Base-by-base conservation (phyloP, 2,888 invertebrate species). In the Xylota segnis region DNA sequence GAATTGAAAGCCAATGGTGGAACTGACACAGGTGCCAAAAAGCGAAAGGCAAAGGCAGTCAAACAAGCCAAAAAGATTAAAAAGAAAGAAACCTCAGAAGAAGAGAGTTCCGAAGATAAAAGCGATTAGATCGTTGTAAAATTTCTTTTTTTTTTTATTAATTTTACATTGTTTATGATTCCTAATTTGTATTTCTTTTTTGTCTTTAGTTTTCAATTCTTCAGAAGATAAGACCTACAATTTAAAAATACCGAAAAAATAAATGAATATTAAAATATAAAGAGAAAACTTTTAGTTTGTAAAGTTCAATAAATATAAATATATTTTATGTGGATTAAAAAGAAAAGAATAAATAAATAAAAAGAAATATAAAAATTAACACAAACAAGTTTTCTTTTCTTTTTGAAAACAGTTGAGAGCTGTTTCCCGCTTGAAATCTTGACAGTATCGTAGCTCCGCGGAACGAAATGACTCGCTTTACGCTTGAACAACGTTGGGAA, bases 1-100 rank as follows among this genome's bases (percentile, higher is more conserved):
- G 97, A 96, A 70, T 96, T 99, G 94, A 96, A 96, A 91, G 96
- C 95, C 27, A 95, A 95, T 87, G 96, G 96, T 45, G 96, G 95
- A 82, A 94, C 94, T 76, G 93, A 92, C 88, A 94, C 94, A 89
- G 94, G 94, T 91, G 93, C 93, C 89, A 93, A 93, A 89, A 94
- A 94, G 91, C 93, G 94, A 90, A 94, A 94, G 90, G 94, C 93
- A 93, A 94, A 94, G 89, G 90, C 88, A 88, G 89, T 87, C 88
- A 91, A 91, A 91, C 91, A 89, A 88, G 91, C 88, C 76, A 92
- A 92, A 89, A 92, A 92, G 89, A 89, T 89, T 81, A 95, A 93
- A 94, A 95, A 93, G 94, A 94, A 93, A 90, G 94, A 94, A 89
- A 95, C 95, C 43, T 94, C 95, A 70, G 94, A 94, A 83, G 95